Evolutionary conservation across 2,888 invertebrate genomes (phyloP).

Genomic region (Tetheella fluctuosa): DNA sequence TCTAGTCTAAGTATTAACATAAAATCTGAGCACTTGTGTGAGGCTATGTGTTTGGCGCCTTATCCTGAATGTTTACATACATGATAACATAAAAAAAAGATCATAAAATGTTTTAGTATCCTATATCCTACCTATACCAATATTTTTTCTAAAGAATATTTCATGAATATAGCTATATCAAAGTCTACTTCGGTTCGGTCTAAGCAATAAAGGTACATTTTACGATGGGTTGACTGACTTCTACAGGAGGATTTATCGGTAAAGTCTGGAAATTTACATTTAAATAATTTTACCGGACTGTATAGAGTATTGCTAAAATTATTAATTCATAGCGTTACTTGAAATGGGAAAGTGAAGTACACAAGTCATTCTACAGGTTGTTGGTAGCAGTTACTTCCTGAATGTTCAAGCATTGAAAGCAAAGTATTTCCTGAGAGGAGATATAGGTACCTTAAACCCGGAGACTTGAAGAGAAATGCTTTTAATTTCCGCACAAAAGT

Average conservation of each 20-base stretch:
- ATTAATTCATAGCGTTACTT: too few relatives aligned
- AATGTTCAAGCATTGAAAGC: too few relatives aligned
- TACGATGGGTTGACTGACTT: not conserved
- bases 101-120: constrained; percentile 9
- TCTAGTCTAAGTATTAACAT: not conserved
- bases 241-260: not conserved
- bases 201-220: not conserved
- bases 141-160: constrained; percentile 3
- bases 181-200: not conserved
- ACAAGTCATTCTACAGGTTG: too few relatives aligned
- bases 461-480: too few relatives aligned
- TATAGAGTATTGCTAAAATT: not conserved
- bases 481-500: too few relatives aligned
- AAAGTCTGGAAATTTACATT: not conserved
- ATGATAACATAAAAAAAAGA: not conserved
- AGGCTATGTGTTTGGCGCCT: not conserved
- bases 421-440: too few relatives aligned
- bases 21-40: not conserved
- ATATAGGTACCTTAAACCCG: too few relatives aligned
- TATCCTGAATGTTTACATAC: not conserved
- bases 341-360: too few relatives aligned
- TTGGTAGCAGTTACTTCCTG: too few relatives aligned
- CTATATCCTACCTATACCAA: not conserved
- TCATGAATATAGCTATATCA: constrained; percentile 4
- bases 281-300: not conserved